Conservation (phyloP, 2,113 vertebrate genomes). For the Falcunculus frontatus region DNA sequence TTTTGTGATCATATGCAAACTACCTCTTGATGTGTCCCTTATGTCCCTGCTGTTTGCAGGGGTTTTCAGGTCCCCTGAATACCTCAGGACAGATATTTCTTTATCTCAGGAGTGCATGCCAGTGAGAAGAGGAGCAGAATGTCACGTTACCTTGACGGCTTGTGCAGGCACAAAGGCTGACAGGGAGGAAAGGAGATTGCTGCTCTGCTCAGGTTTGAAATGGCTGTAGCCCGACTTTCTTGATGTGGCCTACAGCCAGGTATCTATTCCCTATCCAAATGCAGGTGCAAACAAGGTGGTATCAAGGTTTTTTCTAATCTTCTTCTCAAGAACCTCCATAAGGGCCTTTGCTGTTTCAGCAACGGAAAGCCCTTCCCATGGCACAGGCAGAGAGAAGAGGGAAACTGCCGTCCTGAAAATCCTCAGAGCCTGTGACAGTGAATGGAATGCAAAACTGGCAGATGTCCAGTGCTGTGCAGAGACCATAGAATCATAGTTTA, state of each 20-base stretch:
- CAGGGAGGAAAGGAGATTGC: background rate
- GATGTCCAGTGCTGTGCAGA: background rate
- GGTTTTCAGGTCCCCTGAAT: background rate
- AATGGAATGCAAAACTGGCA: background rate
- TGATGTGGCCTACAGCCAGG: rapidly evolving
- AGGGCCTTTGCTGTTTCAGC: background rate
- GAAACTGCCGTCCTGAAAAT: background rate
- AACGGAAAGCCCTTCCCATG: background rate
- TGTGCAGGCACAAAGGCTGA: background rate
- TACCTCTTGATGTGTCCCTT: background rate
- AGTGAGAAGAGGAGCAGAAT: background rate
- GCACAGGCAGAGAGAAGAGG: background rate
- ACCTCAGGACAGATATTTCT: background rate
- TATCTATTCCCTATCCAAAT: background rate
- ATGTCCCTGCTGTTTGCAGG: background rate
- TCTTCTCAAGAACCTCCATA: background rate
- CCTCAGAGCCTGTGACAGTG: background rate
- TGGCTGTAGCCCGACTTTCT: background rate
- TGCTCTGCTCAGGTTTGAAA: background rate
- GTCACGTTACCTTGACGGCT: background rate
- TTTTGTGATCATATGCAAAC: background rate
- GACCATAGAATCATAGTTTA: background rate
- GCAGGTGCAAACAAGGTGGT: background rate
- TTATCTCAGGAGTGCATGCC: background rate
- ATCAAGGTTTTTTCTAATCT: background rate